Percentiles rank a stretch among this genome's conserved stretches.
Evolutionary conservation across 2,888 invertebrate genomes (phyloP).

Genomic region (Sabatieria punctata): DNA sequence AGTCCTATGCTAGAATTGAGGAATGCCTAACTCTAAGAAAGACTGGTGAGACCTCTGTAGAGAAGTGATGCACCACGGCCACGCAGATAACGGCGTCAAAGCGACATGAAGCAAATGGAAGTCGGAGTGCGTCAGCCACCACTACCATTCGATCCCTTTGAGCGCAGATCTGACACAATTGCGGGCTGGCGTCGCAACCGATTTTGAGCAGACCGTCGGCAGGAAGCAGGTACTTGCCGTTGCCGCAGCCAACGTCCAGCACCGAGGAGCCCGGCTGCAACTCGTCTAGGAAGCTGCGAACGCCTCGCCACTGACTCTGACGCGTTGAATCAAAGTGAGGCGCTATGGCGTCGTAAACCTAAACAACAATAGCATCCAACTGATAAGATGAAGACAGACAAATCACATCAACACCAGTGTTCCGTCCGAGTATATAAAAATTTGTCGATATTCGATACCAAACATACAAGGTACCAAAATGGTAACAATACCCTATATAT

Average conservation of each 20-base stretch:
- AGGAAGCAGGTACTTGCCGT: conserved; percentile 71
- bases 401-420: too few species aligned
- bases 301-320: conserved; percentile 82
- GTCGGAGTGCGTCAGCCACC: conserved; percentile 52
- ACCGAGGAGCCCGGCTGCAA: conserved; percentile 53
- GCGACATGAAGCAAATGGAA: conserved; percentile 49
- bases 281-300: conserved; percentile 54
- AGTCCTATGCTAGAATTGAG: too few species aligned
- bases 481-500: too few species aligned
- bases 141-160: conserved; percentile 49
- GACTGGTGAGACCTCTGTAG: conserved; percentile 45
- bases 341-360: conserved; percentile 87
- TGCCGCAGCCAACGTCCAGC: conserved; percentile 88
- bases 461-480: too few species aligned
- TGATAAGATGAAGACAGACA: neutral
- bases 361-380: conserved; percentile 4
- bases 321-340: conserved; percentile 83
- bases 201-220: conserved; percentile 38
- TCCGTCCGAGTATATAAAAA: too few species aligned
- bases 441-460: too few species aligned
- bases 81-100: conserved; percentile 76
- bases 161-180: conserved; percentile 48
- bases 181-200: conserved; percentile 60
- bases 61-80: conserved; percentile 89
- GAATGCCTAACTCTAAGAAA: too few species aligned